phyloP scores from a whole-genome alignment of 2,888 invertebrate species.

The Hydraecia micacea region DNA sequence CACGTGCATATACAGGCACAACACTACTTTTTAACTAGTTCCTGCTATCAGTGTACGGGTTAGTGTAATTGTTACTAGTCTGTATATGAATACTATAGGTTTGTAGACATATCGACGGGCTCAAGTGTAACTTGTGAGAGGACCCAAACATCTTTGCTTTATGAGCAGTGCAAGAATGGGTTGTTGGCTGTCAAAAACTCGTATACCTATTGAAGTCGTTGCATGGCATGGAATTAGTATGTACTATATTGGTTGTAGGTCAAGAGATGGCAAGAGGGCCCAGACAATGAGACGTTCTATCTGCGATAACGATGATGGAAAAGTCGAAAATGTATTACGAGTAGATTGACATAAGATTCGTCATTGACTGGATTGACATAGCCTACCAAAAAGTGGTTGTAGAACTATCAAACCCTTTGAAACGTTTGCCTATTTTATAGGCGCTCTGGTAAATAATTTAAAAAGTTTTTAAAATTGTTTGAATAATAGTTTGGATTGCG shows the following conservation, averaged over 20 bases:
- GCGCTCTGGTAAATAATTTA: background rate
- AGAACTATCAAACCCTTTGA: background rate
- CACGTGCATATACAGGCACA: slow-evolving; percentile 71
- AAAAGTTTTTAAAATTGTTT: background rate
- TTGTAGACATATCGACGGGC: background rate
- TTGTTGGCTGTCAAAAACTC: background rate
- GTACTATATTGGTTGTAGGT: background rate
- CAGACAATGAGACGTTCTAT: background rate
- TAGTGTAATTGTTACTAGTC: slow-evolving; percentile 35
- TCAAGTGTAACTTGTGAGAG: background rate
- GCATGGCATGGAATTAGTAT: background rate
- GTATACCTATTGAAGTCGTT: background rate
- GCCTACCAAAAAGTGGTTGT: background rate
- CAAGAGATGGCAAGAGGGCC: background rate
- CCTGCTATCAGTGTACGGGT: slow-evolving; percentile 29
- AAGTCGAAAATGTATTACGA: background rate
- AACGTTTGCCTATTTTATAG: background rate
- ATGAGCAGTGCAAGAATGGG: background rate
- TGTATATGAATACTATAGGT: background rate
- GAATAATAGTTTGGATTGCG: background rate
- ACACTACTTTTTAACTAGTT: slow-evolving; percentile 61
- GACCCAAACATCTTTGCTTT: background rate
- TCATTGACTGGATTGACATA: background rate
- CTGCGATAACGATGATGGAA: background rate
- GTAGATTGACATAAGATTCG: no score